These are phyloP conservation scores for Epinephelus cyanopodus DNA, from an alignment of 2,113 vertebrate genomes.

Conservation along the genomic window DNA sequence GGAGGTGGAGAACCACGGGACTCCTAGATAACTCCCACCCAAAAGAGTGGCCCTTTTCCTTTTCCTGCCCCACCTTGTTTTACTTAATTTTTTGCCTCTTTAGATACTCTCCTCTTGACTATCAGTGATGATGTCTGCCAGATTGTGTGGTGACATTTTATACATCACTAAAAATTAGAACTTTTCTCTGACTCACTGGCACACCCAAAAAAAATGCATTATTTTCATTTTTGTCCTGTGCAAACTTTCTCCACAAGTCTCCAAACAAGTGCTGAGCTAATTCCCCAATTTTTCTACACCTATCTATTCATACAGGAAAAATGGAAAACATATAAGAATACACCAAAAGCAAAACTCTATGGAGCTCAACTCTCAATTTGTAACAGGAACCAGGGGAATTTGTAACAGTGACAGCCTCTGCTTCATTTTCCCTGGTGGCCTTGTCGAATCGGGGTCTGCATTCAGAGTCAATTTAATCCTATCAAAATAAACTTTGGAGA, in stretches of 20 bases:
- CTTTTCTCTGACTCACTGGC: not conserved
- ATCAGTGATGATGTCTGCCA: not conserved
- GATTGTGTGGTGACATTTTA: not conserved
- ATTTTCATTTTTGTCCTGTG: not conserved
- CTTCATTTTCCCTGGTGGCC: slow-evolving; percentile 49
- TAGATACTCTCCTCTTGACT: slow-evolving; percentile 18
- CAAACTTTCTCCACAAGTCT: not conserved
- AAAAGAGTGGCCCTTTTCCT: slow-evolving; percentile 34
- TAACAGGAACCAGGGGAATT: slow-evolving; percentile 8
- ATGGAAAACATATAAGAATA: not conserved
- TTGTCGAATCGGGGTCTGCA: slow-evolving; percentile 40
- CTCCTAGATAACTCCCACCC: slow-evolving; percentile 43
- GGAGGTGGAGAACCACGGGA: slow-evolving; percentile 41
- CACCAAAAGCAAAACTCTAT: slow-evolving; percentile 16
- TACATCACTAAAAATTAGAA: not conserved
- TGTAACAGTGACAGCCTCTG: slow-evolving; percentile 37
- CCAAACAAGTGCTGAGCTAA: not conserved
- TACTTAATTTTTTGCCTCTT: slow-evolving; percentile 16
- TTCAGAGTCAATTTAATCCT: slow-evolving; percentile 56
- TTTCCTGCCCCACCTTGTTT: slow-evolving; percentile 33
- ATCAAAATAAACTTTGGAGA: slow-evolving; percentile 64
- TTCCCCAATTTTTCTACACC: not conserved
- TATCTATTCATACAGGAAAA: not conserved
- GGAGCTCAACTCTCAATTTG: slow-evolving; percentile 4
- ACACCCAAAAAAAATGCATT: not conserved